Evolutionary conservation across 2,888 invertebrate genomes (phyloP).

Genomic region (Eupithecia vulgata): DNA sequence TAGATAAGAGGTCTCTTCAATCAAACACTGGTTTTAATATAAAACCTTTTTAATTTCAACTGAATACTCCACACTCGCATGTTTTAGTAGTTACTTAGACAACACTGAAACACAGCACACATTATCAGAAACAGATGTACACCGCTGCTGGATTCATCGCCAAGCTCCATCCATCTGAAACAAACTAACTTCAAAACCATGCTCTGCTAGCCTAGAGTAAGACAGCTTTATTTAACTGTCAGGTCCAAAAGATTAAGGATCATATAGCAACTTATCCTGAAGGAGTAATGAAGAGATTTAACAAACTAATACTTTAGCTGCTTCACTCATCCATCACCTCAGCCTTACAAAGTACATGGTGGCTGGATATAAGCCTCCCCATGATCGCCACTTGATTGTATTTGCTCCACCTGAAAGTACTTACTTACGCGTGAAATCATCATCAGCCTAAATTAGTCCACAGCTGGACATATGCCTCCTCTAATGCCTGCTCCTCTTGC

Average conservation of each 20-base stretch:
- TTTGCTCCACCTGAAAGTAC: too few relatives aligned
- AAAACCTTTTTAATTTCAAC: not conserved
- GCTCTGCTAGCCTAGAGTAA: not conserved
- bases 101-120: not conserved
- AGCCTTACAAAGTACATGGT: not conserved
- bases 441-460: too few relatives aligned
- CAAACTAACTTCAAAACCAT: constrained; percentile 2
- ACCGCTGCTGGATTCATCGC: not conserved
- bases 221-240: too few relatives aligned
- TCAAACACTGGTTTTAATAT: not conserved
- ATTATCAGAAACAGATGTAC: not conserved
- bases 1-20: not conserved
- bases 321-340: not conserved
- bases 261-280: not conserved
- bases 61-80: not conserved
- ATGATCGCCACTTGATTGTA: not conserved
- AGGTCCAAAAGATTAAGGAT: not conserved
- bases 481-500: too few relatives aligned
- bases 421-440: too few relatives aligned
- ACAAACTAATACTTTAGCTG: not conserved
- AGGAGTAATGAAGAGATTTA: not conserved
- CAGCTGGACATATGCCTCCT: too few relatives aligned
- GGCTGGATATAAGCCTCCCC: not conserved
- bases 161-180: constrained; percentile 3
- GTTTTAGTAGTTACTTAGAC: not conserved